Evolutionary conservation across 1,140 invertebrate species (phyloP), one percentile per base, ranked within the genome.

Genomic region (Zaprionus davidi): DNA sequence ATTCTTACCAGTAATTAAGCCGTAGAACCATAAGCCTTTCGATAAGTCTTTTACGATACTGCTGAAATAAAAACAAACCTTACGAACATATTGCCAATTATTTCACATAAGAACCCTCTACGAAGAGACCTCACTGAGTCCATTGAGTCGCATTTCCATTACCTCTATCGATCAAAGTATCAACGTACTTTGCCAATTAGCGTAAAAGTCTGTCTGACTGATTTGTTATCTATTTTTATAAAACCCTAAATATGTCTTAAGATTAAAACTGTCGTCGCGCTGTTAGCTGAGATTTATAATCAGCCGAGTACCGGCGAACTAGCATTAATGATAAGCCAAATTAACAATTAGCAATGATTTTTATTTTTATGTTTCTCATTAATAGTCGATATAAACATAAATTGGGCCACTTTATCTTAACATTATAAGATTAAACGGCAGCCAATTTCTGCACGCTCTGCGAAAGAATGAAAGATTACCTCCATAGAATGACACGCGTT

Each of bases 11-110:
- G 26, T 68, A 17, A 77, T 71, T 65, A 65, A 44, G 17, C 53
- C 31, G 63, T 76, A 71, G 31, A 53, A 63, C 56, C 60, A 66
- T 76, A 60, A 71, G 74, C 56, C 58, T 55, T 71, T 28, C 68
- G 73, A 71, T 76, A 71, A 76, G 62, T 76, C 74, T 36, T 76
- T 66, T 67, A 76, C 62, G 63, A 72, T 73, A 31, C 24, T 26
- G 24, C 7, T 9, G 34, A 58, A 51, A 38, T n/a, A 59, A 58
- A 63, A 24, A 31, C 2, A 49, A 28, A 36, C 3, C 6, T 57
- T 12, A 24, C 36, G 20, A 6, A 56, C 20, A 51, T 51, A 51
- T 22, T 51, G 22, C n/a, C 56, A 56, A 34, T 15, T 28, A 59
- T 17, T 41, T 13, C 41, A 53, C 28, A 28, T 51, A 59, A 41